These are phyloP conservation scores for Chiloscyllium punctatum DNA, from an alignment of 2,797 vertebrate species.

Conservation along the genomic window DNA sequence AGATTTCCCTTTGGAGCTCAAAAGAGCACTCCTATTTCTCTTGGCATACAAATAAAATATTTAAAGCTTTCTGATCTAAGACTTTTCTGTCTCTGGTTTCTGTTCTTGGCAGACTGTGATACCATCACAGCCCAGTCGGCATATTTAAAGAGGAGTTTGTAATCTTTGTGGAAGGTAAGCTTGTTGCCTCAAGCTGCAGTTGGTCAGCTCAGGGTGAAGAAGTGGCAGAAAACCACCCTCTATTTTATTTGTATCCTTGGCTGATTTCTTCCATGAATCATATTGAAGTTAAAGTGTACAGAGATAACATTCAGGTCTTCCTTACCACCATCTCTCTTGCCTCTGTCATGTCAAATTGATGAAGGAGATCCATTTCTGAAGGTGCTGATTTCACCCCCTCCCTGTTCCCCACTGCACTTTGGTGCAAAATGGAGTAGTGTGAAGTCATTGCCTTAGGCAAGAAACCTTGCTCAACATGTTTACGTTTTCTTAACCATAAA, in stretches of 20 bases:
- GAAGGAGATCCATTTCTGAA: background rate
- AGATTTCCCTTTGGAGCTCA: background rate
- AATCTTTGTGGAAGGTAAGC: background rate
- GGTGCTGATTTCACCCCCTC: too few species aligned
- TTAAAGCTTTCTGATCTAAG: background rate
- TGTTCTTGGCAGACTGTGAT: background rate
- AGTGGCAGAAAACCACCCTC: background rate
- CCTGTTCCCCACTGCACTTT: background rate
- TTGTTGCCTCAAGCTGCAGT: background rate
- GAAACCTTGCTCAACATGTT: background rate
- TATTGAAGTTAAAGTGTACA: background rate
- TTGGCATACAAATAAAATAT: background rate
- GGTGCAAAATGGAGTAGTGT: background rate
- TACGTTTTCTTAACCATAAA: background rate
- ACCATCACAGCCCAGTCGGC: background rate
- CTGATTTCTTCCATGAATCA: background rate
- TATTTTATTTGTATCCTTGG: background rate
- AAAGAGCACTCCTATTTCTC: background rate
- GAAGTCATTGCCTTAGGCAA: background rate
- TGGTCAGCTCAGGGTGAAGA: background rate
- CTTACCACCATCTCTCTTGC: background rate
- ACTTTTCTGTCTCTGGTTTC: background rate
- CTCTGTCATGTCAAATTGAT: background rate
- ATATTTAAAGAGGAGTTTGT: background rate
- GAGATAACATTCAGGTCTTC: background rate